These are phyloP conservation scores for Girardinus metallicus DNA, from an alignment of 2,797 vertebrate genomes.

Conservation along the genomic window DNA sequence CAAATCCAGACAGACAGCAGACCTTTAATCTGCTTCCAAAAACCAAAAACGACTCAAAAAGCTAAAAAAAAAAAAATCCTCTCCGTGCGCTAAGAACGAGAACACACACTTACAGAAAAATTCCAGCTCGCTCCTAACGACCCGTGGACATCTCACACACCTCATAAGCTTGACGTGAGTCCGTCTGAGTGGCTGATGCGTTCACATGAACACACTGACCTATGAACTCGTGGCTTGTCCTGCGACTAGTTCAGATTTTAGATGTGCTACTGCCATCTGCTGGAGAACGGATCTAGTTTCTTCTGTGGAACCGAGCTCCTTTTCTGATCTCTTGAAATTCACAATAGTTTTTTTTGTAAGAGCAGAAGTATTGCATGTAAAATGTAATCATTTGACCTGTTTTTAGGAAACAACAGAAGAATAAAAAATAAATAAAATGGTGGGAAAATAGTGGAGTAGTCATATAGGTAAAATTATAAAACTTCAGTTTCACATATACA, in stretches of 20 bases:
- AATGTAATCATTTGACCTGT: background rate
- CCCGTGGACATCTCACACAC: slow-evolving; percentile 61
- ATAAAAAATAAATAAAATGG: background rate
- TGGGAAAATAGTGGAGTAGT: background rate
- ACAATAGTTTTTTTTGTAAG: background rate
- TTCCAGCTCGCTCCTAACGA: slow-evolving; percentile 54
- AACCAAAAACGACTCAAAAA: slow-evolving; percentile 38
- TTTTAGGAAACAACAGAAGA: background rate
- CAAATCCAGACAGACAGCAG: slow-evolving; percentile 48
- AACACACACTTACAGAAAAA: slow-evolving; percentile 24
- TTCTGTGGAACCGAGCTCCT: background rate
- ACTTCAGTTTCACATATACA: too few relatives aligned
- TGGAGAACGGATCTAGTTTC: slow-evolving; percentile 31
- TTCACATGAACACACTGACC: slow-evolving; percentile 56
- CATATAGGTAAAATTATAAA: background rate
- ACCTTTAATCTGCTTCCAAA: slow-evolving; percentile 71
- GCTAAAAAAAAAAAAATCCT: slow-evolving; percentile 14
- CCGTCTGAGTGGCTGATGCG: slow-evolving; percentile 54
- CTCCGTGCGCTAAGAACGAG: slow-evolving; percentile 6
- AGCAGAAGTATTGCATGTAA: background rate
- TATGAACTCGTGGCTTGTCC: slow-evolving; percentile 21
- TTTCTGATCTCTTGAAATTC: background rate
- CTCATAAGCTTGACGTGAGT: slow-evolving; percentile 66
- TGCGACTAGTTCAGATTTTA: slow-evolving; percentile 42
- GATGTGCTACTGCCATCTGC: slow-evolving; percentile 73